phyloP scores from a whole-genome alignment of 2,888 invertebrate species.

The Heliothis peltigera region DNA sequence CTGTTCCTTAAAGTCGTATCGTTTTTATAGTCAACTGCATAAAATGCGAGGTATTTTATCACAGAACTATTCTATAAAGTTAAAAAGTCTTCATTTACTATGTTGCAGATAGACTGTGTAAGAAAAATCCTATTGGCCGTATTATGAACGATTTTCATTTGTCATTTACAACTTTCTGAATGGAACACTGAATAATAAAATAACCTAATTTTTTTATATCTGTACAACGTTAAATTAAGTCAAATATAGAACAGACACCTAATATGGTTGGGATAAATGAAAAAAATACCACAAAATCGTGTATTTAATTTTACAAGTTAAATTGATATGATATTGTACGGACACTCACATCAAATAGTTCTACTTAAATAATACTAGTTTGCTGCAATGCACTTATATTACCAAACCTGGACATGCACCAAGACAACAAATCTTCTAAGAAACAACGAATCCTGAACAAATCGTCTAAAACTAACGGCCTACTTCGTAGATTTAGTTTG shows the following conservation, averaged over 20 bases:
- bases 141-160: too few relatives aligned
- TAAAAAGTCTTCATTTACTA: slow-evolving; percentile 29
- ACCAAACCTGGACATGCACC: not conserved
- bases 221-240: too few relatives aligned
- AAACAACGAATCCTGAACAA: slow-evolving; percentile 12
- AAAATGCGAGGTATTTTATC: slow-evolving; percentile 41
- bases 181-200: too few relatives aligned
- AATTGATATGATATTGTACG: not conserved
- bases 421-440: slow-evolving; percentile 7
- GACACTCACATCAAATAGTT: not conserved
- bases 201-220: too few relatives aligned
- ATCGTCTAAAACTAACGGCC: slow-evolving; percentile 36
- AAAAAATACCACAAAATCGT: too few relatives aligned
- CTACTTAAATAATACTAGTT: not conserved
- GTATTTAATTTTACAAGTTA: too few relatives aligned
- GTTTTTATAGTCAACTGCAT: slow-evolving; percentile 45
- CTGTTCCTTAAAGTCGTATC: slow-evolving; percentile 21
- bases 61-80: slow-evolving; percentile 26
- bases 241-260: too few relatives aligned
- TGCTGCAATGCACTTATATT: not conserved
- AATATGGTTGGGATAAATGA: too few relatives aligned
- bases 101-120: slow-evolving; percentile 37
- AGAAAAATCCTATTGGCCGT: slow-evolving; percentile 17
- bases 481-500: slow-evolving; percentile 64
- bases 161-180: too few relatives aligned